phyloP scores from a whole-genome alignment of 2,113 vertebrate species.

The Apodemus speciosus region DNA sequence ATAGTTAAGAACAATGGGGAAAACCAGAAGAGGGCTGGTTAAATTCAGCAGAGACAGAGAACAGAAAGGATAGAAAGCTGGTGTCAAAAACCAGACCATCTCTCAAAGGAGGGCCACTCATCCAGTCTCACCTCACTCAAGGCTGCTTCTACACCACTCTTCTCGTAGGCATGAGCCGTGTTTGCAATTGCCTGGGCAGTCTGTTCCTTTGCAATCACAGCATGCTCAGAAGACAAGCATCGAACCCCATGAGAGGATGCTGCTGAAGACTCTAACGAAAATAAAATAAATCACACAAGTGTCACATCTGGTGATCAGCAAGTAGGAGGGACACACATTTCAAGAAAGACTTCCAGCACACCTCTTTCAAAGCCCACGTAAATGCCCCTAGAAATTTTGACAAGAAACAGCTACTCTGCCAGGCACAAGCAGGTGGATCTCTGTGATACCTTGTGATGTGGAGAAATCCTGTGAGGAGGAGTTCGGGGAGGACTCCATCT shows the following conservation, averaged over 20 bases:
- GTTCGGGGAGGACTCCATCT: conserved; percentile 83
- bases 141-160: conserved; percentile 79
- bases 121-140: conserved; percentile 82
- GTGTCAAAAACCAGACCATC: not conserved
- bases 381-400: not conserved
- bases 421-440: not conserved
- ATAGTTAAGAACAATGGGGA: conserved; percentile 39
- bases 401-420: not conserved
- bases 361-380: not conserved
- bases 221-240: conserved; percentile 83
- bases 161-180: conserved; percentile 78
- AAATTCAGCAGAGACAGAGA: conserved; percentile 29
- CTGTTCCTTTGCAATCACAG: conserved; percentile 85
- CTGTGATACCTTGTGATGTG: conserved; percentile 78
- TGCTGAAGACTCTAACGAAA: conserved; percentile 35
- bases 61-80: not conserved
- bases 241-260: conserved; percentile 59
- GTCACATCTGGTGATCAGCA: not conserved
- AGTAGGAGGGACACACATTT: not conserved
- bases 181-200: conserved; percentile 87
- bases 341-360: not conserved
- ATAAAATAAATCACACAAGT: not conserved
- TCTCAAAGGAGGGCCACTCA: fast-evolving
- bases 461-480: conserved; percentile 77
- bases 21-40: not conserved